Evolutionary conservation across 2,113 vertebrate genomes (phyloP).

Genomic region (Petaurus breviceps): DNA sequence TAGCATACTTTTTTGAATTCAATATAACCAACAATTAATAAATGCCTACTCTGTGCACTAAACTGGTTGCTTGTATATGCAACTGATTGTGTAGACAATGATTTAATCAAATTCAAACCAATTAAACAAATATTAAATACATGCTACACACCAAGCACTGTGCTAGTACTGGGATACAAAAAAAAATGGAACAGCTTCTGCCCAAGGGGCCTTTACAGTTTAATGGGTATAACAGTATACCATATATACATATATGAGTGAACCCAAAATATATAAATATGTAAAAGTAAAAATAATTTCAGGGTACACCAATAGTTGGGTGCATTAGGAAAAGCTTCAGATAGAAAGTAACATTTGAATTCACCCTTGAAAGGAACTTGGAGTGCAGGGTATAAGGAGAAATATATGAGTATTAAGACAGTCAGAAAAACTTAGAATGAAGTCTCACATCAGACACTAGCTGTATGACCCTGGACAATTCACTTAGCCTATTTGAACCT

Average conservation of each 20-base stretch:
- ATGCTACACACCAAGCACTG: no score
- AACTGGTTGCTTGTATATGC: not conserved
- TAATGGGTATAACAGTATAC: not conserved
- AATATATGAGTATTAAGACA: not conserved
- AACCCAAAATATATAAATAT: not conserved
- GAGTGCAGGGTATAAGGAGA: not conserved
- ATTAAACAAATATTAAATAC: not conserved
- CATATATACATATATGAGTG: not conserved
- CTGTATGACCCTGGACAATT: not conserved
- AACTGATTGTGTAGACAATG: not conserved
- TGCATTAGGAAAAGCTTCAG: not conserved
- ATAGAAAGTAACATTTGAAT: not conserved
- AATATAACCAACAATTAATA: not conserved
- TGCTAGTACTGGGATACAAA: not conserved
- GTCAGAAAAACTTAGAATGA: not conserved
- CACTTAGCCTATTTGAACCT: not conserved
- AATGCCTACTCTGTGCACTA: not conserved
- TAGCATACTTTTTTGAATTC: not conserved
- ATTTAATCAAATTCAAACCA: not conserved
- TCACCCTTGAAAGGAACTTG: not conserved
- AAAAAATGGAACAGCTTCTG: not conserved
- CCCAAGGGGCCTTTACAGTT: not conserved
- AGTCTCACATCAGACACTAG: not conserved
- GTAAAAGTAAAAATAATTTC: not conserved
- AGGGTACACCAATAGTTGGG: not conserved